Conservation (phyloP, 2,113 vertebrate genomes). For the Protobothrops flavoviridis region DNA sequence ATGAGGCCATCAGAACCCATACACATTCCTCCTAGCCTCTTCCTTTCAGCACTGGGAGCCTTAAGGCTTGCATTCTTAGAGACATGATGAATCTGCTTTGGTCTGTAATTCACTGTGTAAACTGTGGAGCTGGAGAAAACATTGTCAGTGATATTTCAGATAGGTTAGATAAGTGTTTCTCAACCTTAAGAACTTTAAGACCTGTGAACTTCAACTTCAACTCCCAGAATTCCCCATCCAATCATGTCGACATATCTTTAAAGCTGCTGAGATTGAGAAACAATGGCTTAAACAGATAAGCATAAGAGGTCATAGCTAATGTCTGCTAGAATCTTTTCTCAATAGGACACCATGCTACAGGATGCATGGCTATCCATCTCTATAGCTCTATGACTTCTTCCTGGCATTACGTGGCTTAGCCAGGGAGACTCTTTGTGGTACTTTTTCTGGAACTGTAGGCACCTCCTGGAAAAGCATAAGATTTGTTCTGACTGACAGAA, state of each 20-base stretch:
- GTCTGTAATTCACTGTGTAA: neutral
- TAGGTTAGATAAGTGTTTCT: neutral
- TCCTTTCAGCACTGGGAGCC: neutral
- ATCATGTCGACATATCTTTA: neutral
- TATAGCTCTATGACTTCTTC: neutral
- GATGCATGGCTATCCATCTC: neutral
- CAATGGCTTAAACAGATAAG: neutral
- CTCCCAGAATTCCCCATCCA: neutral
- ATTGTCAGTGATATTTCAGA: conserved; percentile 3
- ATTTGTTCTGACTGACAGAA: neutral
- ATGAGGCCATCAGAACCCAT: neutral
- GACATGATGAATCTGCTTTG: neutral
- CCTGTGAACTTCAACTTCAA: neutral
- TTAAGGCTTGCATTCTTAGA: neutral
- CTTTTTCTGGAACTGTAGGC: neutral
- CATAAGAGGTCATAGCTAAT: neutral
- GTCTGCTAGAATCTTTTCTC: neutral
- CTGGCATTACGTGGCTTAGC: neutral
- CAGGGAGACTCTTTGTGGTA: neutral
- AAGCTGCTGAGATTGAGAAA: too few species aligned
- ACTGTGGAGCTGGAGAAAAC: neutral
- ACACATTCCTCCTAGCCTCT: neutral
- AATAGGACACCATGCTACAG: neutral
- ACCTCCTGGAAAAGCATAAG: neutral
- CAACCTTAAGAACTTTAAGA: neutral